Conservation (phyloP, 2,113 vertebrate species). For the Tragelaphus imberbis region DNA sequence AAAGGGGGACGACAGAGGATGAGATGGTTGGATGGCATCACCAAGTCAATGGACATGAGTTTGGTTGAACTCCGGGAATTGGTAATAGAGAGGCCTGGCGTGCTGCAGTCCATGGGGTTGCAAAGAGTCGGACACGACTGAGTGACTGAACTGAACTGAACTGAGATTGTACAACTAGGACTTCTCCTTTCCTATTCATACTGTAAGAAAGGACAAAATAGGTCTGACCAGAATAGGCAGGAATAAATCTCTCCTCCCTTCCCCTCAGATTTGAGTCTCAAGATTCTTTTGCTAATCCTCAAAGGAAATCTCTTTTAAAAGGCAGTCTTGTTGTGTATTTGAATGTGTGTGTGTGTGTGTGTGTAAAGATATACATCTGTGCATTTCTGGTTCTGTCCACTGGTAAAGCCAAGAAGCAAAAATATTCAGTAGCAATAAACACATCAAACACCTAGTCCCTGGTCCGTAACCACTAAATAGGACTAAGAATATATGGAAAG, state of each 20-base stretch:
- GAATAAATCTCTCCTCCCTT: background rate
- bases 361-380: background rate
- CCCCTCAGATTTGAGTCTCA: background rate
- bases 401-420: background rate
- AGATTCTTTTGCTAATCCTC: background rate
- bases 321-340: background rate
- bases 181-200: background rate
- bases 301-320: background rate
- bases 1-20: background rate
- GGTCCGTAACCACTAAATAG: background rate
- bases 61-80: background rate
- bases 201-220: background rate
- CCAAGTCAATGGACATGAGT: background rate
- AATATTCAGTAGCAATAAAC: background rate
- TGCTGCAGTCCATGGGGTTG: background rate
- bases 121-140: background rate
- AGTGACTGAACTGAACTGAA: background rate
- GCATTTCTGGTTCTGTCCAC: background rate
- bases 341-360: background rate
- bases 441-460: background rate
- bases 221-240: background rate
- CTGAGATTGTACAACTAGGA: background rate
- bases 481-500: background rate
- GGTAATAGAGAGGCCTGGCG: background rate
- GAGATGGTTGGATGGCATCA: background rate